phyloP scores from a whole-genome alignment of 2,797 vertebrate species.

The Sorex maritimensis region DNA sequence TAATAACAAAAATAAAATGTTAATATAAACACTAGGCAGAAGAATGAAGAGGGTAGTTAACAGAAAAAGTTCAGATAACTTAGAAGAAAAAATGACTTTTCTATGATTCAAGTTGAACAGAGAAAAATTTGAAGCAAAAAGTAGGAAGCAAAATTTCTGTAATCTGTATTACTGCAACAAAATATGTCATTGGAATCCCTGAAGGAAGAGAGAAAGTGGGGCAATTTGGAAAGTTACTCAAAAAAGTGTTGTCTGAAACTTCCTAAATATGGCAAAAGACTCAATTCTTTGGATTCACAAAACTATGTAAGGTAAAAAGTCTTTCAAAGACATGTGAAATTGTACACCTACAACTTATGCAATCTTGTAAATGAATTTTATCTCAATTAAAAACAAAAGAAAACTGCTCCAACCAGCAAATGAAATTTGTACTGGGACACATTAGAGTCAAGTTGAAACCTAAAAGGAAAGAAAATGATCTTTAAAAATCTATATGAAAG shows the following conservation, averaged over 20 bases:
- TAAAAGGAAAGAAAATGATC: background rate
- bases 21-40: background rate
- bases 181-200: background rate
- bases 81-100: background rate
- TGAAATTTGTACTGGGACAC: background rate
- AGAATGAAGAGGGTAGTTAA: background rate
- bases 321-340: too few relatives aligned
- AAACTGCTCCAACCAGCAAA: background rate
- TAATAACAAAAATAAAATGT: background rate
- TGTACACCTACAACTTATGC: too few relatives aligned
- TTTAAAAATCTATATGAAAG: background rate
- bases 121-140: background rate
- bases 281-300: background rate
- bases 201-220: background rate
- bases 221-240: background rate
- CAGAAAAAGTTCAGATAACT: background rate
- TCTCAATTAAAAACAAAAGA: too few relatives aligned
- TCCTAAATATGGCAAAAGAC: background rate
- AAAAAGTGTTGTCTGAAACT: background rate
- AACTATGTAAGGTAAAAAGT: background rate
- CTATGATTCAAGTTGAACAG: background rate
- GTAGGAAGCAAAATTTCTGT: background rate
- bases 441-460: background rate
- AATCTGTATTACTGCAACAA: background rate
- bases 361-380: too few relatives aligned